These are phyloP conservation scores for Clarias fuscus DNA, from an alignment of 2,797 vertebrate genomes.

Conservation along the genomic window DNA sequence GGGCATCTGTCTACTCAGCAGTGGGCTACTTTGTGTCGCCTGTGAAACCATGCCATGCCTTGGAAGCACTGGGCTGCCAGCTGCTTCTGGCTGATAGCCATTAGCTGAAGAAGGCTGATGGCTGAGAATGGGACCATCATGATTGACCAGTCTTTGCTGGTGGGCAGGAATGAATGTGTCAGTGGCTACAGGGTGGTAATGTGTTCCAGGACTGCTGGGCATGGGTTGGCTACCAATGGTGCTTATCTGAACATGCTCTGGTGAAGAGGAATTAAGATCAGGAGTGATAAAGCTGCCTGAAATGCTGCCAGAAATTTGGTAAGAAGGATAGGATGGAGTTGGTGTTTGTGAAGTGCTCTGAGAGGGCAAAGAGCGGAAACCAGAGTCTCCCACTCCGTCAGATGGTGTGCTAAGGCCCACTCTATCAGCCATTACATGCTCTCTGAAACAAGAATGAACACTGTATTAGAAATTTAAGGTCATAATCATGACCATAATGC, in stretches of 20 bases:
- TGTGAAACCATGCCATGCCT: constrained; percentile 71
- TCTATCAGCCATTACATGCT: constrained; percentile 74
- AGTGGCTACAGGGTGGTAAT: constrained; percentile 79
- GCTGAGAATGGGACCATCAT: constrained; percentile 55
- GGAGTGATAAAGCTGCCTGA: constrained; percentile 64
- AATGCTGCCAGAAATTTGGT: constrained; percentile 56
- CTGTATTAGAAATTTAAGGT: background rate
- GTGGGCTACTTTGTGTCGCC: constrained; percentile 71
- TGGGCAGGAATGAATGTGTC: constrained; percentile 77
- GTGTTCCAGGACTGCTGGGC: constrained; percentile 67
- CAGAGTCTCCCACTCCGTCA: constrained; percentile 76
- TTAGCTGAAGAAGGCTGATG: constrained; percentile 61
- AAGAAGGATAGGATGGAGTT: constrained; percentile 61
- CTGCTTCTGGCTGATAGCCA: constrained; percentile 62
- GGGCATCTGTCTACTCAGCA: constrained; percentile 66
- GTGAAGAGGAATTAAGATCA: constrained; percentile 64
- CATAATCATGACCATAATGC: background rate
- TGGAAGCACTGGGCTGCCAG: constrained; percentile 63
- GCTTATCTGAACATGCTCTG: constrained; percentile 68
- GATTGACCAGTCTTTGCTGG: constrained; percentile 70
- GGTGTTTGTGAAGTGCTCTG: constrained; percentile 67
- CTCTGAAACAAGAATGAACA: constrained; percentile 63
- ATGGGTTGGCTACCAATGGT: constrained; percentile 65
- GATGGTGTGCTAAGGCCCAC: constrained; percentile 75
- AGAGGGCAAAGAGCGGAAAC: constrained; percentile 79